phyloP scores from a whole-genome alignment of 2,888 invertebrate species.

The Hirtodrosophila alboralis region DNA sequence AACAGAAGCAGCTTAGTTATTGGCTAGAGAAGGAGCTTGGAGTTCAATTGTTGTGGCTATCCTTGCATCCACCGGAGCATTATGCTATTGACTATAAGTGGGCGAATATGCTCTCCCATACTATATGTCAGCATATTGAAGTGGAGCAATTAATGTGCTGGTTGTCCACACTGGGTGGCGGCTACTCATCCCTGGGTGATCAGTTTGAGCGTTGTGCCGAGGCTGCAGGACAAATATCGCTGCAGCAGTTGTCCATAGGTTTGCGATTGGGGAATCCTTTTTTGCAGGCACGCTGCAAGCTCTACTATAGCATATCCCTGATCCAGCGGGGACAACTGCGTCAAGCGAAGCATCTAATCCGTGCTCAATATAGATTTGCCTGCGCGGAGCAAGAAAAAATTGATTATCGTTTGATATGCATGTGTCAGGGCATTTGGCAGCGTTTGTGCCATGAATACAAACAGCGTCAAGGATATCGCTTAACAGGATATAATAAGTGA shows the following conservation, averaged over 20 bases:
- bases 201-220: constrained; percentile 91
- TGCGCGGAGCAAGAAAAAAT: constrained; percentile 59
- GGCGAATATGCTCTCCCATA: constrained; percentile 85
- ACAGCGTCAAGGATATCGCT: neutral
- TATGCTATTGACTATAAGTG: constrained; percentile 89
- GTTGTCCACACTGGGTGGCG: constrained; percentile 98
- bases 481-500: neutral
- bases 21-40: constrained; percentile 44
- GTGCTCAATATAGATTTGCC: constrained; percentile 85
- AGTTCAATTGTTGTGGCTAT: constrained; percentile 81
- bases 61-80: constrained; percentile 85
- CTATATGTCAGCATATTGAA: constrained; percentile 88
- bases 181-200: constrained; percentile 97
- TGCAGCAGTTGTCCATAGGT: constrained; percentile 93
- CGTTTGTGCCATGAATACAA: constrained; percentile 86
- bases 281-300: constrained; percentile 91
- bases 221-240: constrained; percentile 94
- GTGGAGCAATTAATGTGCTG: constrained; percentile 94
- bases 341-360: constrained; percentile 87
- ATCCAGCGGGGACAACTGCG: constrained; percentile 91
- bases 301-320: constrained; percentile 94
- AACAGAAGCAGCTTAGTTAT: constrained; percentile 61
- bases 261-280: constrained; percentile 91
- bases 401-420: constrained; percentile 89
- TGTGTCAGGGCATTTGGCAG: constrained; percentile 95